A percentile compares a stretch with the other conserved stretches of the same genome.
Conservation (phyloP, 2,888 invertebrate genomes). For the Magallana nippona region DNA sequence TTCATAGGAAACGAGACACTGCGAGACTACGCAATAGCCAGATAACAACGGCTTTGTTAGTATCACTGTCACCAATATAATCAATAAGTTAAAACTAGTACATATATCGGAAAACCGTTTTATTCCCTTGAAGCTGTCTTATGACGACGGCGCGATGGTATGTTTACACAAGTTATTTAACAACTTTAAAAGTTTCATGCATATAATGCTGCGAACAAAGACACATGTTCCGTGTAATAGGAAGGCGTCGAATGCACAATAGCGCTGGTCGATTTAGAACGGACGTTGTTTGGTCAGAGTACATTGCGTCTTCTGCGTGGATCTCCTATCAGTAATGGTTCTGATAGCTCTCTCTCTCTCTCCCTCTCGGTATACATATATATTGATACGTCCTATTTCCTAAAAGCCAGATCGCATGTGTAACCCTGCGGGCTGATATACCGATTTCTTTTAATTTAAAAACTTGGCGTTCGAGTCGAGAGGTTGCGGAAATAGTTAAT, state of each 20-base stretch:
- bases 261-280: neutral
- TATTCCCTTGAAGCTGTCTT: too few relatives aligned
- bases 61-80: too few relatives aligned
- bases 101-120: too few relatives aligned
- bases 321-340: neutral
- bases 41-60: too few relatives aligned
- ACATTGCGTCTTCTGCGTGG: neutral
- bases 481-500: slow-evolving; percentile 20
- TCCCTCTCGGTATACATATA: neutral
- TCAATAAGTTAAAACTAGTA: too few relatives aligned
- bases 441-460: slow-evolving; percentile 23
- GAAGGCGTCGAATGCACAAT: neutral
- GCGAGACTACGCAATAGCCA: too few relatives aligned
- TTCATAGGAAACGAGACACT: too few relatives aligned
- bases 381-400: neutral
- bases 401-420: neutral
- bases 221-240: neutral
- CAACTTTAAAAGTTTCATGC: neutral
- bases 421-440: slow-evolving; percentile 7
- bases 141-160: neutral
- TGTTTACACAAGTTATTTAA: neutral
- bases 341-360: neutral
- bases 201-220: neutral
- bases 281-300: neutral
- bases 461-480: slow-evolving; percentile 11